A percentile compares a stretch with the other conserved stretches of the same genome.
Evolutionary conservation across 2,797 vertebrate genomes (phyloP).

Genomic region (Oophaga sylvatica): DNA sequence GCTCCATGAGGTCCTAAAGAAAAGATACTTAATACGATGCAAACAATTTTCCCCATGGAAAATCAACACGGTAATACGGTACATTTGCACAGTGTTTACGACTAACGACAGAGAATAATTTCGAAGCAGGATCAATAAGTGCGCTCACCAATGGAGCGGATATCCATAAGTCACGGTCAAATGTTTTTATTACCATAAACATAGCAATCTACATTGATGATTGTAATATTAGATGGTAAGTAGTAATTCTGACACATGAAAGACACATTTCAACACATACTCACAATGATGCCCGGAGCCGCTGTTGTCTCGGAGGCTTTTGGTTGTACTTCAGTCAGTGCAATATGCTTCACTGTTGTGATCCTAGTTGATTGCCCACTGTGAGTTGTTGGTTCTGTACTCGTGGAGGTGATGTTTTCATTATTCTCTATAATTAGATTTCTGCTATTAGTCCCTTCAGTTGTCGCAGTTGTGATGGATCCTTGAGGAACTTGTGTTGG

Average conservation of each 20-base stretch:
- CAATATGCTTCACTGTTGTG: too few relatives aligned
- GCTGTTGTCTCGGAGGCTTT: not conserved
- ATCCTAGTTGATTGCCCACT: too few relatives aligned
- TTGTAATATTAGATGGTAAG: not conserved
- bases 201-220: not conserved
- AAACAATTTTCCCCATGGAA: too few relatives aligned
- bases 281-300: constrained; percentile 1
- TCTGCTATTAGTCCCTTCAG: not conserved
- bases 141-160: too few relatives aligned
- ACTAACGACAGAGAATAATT: too few relatives aligned
- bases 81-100: too few relatives aligned
- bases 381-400: not conserved
- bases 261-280: not conserved
- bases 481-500: not conserved
- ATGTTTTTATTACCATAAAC: too few relatives aligned
- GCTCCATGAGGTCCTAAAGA: too few relatives aligned
- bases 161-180: too few relatives aligned
- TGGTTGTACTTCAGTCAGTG: not conserved
- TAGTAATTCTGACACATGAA: not conserved
- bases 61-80: too few relatives aligned
- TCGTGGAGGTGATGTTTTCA: not conserved
- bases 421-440: not conserved
- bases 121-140: too few relatives aligned
- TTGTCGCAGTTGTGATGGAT: not conserved
- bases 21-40: too few relatives aligned